Conservation (phyloP, 2,888 invertebrate genomes). For the Fragum whitleyi region DNA sequence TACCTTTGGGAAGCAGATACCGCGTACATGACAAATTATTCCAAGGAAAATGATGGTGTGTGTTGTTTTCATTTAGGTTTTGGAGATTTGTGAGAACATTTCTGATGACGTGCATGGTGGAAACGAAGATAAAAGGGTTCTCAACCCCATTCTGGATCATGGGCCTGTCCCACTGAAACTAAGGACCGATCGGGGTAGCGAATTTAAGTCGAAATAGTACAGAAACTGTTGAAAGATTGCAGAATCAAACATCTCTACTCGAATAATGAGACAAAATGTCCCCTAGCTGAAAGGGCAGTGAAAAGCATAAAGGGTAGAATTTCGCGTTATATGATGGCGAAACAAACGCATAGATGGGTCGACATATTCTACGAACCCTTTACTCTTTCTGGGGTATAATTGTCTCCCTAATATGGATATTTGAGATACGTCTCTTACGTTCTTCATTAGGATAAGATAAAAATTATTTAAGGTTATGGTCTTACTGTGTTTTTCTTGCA, state of each 20-base stretch:
- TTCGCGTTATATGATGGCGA: constrained; percentile 19
- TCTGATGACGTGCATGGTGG: background rate
- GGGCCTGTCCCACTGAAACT: constrained; percentile 13
- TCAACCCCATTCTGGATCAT: background rate
- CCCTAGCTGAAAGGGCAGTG: constrained; percentile 22
- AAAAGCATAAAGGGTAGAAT: constrained; percentile 26
- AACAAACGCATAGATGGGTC: constrained; percentile 44
- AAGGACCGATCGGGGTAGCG: constrained; percentile 31
- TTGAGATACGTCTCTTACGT: constrained; percentile 35
- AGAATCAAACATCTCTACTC: constrained; percentile 28
- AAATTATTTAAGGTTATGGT: constrained; percentile 41
- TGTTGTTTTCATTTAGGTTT: constrained; percentile 30
- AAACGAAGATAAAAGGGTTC: background rate
- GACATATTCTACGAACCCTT: constrained; percentile 31
- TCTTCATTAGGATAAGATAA: constrained; percentile 31
- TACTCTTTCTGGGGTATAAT: constrained; percentile 30
- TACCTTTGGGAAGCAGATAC: constrained; percentile 40
- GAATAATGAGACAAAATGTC: constrained; percentile 17
- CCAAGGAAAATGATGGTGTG: constrained; percentile 35
- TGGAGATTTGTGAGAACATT: constrained; percentile 32
- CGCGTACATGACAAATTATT: constrained; percentile 13
- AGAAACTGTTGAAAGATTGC: constrained; percentile 9
- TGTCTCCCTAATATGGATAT: constrained; percentile 38
- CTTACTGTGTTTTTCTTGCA: constrained; percentile 38
- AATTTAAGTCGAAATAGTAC: constrained; percentile 26